Evolutionary conservation across 2,797 vertebrate species (phyloP), one percentile per base, ranked within the genome.

Genomic region (Buceros bicornis): DNA sequence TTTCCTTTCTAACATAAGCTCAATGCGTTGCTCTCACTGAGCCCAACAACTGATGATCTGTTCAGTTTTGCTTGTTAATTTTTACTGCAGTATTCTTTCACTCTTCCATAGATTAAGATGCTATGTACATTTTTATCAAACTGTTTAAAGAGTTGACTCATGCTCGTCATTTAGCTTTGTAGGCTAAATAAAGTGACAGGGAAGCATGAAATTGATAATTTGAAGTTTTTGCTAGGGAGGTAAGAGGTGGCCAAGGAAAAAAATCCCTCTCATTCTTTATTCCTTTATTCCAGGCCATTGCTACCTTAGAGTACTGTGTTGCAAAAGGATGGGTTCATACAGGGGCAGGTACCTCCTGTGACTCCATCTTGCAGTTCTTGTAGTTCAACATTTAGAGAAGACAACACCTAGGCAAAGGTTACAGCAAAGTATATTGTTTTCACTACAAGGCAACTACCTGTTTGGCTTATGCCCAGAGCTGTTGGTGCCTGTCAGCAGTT

Each of bases 61-160:
- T 73, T 83, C 54, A 43, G 60, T 83, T 97, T 69, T 82, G 16
- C 45, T 42, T 71, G 25, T 81, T 73, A 66, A 47, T 83, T 89
- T 95, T 87, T 79, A 42, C 67, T 67, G 13, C 13, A 42, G n/a
- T 57, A 37, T 72, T 92, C 11, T 67, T 71, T 87, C 40, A 35
- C 4, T 82, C 25, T 85, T 93, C 31, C 26, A 57, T n/a, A 45
- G 53, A 64, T 77, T 71, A 87, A 84, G 73, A 61, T 57, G 50
- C 16, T 40, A 40, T 47, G 48, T 40, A 90, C 82, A 83, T 43
- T 4, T 14, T 31, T 67, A 50, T 47, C 11, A 67, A 50, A 48
- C 7, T 74, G 24, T 47, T 57, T 29, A 18, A 89, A 84, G 17
- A 70, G 56, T 80, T 62, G 56, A 48, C 35, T 76, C 35, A 47